Conservation (phyloP, 2,797 vertebrate genomes). For the Phylloscopus collybita region DNA sequence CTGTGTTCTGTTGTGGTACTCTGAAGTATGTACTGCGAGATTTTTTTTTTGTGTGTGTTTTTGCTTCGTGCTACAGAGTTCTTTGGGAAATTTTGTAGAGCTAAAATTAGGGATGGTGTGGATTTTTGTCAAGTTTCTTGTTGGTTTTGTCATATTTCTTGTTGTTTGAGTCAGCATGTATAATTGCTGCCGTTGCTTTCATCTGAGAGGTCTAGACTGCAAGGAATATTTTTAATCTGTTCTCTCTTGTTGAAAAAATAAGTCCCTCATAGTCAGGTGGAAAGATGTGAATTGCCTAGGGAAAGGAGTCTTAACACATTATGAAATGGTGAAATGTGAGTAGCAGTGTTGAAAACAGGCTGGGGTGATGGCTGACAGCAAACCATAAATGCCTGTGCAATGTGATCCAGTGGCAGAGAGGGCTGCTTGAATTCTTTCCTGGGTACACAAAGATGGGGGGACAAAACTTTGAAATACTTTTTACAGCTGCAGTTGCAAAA, state of each 20-base stretch:
- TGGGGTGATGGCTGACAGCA: not conserved
- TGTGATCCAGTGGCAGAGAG: not conserved
- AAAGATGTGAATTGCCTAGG: not conserved
- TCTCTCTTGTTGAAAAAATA: not conserved
- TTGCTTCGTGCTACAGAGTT: not conserved
- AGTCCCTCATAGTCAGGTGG: not conserved
- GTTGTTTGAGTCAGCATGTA: not conserved
- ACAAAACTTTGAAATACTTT: not conserved
- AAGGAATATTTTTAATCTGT: not conserved
- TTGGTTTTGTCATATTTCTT: not conserved
- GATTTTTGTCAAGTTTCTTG: not conserved
- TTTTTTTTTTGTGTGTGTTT: not conserved
- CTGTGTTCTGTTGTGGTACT: not conserved
- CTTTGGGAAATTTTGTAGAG: not conserved
- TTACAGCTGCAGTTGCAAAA: not conserved
- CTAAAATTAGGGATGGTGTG: not conserved
- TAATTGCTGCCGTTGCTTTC: not conserved
- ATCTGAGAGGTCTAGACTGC: not conserved
- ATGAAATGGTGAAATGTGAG: constrained; percentile 14
- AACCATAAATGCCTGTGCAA: not conserved
- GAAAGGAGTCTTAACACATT: not conserved
- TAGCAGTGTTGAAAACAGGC: not conserved
- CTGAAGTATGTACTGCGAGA: not conserved
- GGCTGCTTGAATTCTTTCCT: not conserved
- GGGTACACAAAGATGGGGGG: not conserved